A percentile compares a stretch with the other conserved stretches of the same genome.
These are phyloP conservation scores for Prochilodus magdalenae DNA, from an alignment of 2,113 vertebrate species.

Conservation along the genomic window DNA sequence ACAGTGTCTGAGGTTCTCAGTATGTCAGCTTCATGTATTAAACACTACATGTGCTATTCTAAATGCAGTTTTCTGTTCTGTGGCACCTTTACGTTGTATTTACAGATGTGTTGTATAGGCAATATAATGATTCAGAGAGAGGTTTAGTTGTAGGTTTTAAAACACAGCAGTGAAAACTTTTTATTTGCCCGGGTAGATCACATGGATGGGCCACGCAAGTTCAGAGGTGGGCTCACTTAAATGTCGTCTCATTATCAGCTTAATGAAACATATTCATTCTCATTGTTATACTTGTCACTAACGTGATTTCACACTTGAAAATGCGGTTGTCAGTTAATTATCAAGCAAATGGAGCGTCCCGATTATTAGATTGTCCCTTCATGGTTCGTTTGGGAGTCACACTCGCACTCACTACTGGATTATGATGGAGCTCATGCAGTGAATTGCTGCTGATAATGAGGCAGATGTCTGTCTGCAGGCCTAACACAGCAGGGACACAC, in stretches of 20 bases:
- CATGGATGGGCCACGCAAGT: not conserved
- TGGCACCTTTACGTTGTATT: too few species aligned
- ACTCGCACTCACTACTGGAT: constrained; percentile 16
- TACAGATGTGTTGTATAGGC: too few species aligned
- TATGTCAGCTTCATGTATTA: too few species aligned
- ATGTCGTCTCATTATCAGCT: not conserved
- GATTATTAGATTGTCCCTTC: constrained; percentile 21
- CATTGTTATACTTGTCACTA: not conserved
- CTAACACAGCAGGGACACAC: constrained; percentile 54
- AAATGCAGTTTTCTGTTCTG: too few species aligned
- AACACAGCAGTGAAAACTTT: not conserved
- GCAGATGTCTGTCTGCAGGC: constrained; percentile 61
- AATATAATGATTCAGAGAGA: too few species aligned
- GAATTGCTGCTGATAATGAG: constrained; percentile 61
- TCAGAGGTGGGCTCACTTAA: not conserved
- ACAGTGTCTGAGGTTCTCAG: too few species aligned
- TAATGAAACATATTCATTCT: constrained; percentile 30
- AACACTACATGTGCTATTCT: too few species aligned
- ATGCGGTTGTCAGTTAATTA: constrained; percentile 18
- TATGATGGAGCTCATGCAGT: constrained; percentile 53
- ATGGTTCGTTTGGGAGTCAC: constrained; percentile 26
- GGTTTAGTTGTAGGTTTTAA: not conserved
- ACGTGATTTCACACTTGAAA: not conserved
- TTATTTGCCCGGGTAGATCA: not conserved
- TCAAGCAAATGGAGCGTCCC: constrained; percentile 30